Evolutionary conservation across 1,140 invertebrate genomes (phyloP), one percentile per base, ranked within the genome.

Genomic region (Saccostrea echinata): DNA sequence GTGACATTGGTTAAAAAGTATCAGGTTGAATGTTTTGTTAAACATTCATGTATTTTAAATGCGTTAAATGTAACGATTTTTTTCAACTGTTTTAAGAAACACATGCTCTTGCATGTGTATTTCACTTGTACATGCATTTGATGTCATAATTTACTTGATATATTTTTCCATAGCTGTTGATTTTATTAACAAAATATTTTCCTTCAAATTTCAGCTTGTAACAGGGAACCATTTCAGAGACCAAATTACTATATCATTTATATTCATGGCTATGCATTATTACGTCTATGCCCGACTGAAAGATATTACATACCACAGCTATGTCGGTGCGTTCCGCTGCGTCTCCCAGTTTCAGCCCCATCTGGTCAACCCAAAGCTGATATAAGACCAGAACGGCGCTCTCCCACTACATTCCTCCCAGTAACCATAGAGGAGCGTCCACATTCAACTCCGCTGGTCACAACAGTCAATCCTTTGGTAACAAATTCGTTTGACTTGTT

Each of bases 211-310:
- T 1, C 52, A 87, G 86, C 16, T 12, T 87, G 86, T 71, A 21
- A 84, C 61, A 68, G 30, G 24, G 82, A 87, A 55, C 80, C 82
- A 6, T 51, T 84, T 13, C n/a, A 18, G n/a, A 68, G 71, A 33
- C 86, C 82, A 52, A 53, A 82, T 6, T 84, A 87, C 55, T 87
- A 84, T 24, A 53, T 87, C 43, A 76, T 84, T 53, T 57, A 87
- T 61, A 71, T 84, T 11, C 8, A 24, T 2, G 81, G 82, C 18
- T 84, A 84, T n/a, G 24, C 61, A 11, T 71, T 87, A 11, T 57
- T 87, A n/a, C 57, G 86, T 24, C 68, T 64, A 52, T 87, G 86
- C 53, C 81, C 81, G 55, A 0, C 27, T 21, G 86, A 82, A 0
- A 53, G 52, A 21, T 84, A 33, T 24, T 87, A 84, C 51, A 84